A percentile compares a stretch with the other conserved stretches of the same genome.
phyloP scores from a whole-genome alignment of 2,113 vertebrate genomes.

The Melanerpes aurifrons region DNA sequence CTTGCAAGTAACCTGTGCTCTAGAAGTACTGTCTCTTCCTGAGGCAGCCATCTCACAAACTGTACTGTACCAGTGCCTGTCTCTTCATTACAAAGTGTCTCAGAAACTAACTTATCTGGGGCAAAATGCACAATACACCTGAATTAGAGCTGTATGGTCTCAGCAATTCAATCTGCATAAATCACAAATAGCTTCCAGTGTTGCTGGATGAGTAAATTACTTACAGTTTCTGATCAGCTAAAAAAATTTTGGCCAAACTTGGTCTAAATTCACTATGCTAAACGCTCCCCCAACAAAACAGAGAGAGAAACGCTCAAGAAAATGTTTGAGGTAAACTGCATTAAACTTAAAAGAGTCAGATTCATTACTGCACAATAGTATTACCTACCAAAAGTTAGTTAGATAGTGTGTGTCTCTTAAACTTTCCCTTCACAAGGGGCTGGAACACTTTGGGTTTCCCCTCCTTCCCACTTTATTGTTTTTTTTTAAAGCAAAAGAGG shows the following conservation, averaged over 20 bases:
- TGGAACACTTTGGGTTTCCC: not conserved
- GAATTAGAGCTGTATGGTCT: not conserved
- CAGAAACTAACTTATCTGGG: not conserved
- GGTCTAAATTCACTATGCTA: not conserved
- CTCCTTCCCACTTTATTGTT: not conserved
- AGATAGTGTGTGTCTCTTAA: not conserved
- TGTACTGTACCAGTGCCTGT: not conserved
- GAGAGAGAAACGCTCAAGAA: not conserved
- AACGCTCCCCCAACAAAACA: not conserved
- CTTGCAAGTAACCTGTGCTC: not conserved
- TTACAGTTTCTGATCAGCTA: not conserved
- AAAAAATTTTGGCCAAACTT: not conserved
- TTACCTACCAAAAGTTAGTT: not conserved
- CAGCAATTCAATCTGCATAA: not conserved
- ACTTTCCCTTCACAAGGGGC: not conserved
- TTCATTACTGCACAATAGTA: not conserved
- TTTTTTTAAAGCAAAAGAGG: not conserved
- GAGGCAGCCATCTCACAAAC: not conserved
- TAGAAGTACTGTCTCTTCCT: not conserved
- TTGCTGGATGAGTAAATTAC: not conserved
- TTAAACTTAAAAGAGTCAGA: not conserved
- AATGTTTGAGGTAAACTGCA: not conserved
- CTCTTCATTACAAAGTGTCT: not conserved
- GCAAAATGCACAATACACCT: not conserved
- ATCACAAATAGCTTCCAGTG: not conserved